phyloP scores from a whole-genome alignment of 2,113 vertebrate genomes.

The Tupaia tana region DNA sequence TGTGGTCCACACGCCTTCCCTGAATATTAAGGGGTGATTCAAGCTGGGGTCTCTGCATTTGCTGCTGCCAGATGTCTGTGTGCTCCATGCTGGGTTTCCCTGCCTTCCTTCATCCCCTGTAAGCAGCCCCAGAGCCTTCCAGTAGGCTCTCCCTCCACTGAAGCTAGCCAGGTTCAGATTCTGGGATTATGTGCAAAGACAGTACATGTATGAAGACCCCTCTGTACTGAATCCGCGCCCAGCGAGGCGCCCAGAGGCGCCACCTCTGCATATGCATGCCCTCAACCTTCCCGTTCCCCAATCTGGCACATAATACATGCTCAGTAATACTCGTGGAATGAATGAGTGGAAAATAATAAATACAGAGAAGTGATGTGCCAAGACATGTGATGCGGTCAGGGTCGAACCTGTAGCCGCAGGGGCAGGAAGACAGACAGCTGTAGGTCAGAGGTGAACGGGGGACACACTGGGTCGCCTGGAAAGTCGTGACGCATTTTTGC shows the following conservation, averaged over 20 bases:
- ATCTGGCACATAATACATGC: neutral
- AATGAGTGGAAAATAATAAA: neutral
- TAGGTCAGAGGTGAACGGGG: neutral
- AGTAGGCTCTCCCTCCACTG: neutral
- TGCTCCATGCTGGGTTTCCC: neutral
- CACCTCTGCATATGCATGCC: too few relatives aligned
- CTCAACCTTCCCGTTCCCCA: neutral
- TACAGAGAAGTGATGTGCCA: neutral
- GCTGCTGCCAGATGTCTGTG: neutral
- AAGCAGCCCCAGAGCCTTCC: neutral
- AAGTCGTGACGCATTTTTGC: too few relatives aligned
- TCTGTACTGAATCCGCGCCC: neutral
- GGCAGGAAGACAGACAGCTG: neutral
- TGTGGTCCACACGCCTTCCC: neutral
- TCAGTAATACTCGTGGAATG: neutral
- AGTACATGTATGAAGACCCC: neutral
- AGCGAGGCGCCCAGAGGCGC: too few relatives aligned
- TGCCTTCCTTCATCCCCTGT: neutral
- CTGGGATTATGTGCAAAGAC: neutral
- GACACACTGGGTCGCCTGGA: too few relatives aligned
- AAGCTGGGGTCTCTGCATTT: neutral
- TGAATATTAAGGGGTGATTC: neutral
- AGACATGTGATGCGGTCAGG: neutral
- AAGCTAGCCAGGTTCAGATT: neutral
- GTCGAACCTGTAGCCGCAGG: neutral